These are phyloP conservation scores for Mesitornis unicolor DNA, from an alignment of 2,113 vertebrate genomes.

Conservation along the genomic window DNA sequence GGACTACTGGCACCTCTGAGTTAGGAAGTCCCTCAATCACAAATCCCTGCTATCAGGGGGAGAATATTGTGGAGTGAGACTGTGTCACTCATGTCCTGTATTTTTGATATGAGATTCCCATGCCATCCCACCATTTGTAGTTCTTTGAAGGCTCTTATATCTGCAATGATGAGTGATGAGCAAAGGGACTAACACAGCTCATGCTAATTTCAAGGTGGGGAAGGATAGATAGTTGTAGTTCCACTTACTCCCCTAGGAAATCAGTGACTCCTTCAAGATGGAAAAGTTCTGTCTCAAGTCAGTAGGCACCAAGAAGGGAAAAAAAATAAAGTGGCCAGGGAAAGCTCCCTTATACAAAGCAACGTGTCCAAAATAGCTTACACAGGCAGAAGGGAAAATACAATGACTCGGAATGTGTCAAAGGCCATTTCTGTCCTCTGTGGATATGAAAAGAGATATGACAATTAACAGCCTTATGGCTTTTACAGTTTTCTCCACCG, in stretches of 20 bases:
- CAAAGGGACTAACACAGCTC: background rate
- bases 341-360: background rate
- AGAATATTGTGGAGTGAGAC: background rate
- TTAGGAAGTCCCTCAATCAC: background rate
- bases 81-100: too few species aligned
- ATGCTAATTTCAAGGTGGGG: background rate
- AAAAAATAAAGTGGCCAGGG: background rate
- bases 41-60: background rate
- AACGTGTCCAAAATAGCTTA: background rate
- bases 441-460: background rate
- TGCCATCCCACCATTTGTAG: background rate
- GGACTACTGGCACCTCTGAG: too few species aligned
- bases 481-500: background rate
- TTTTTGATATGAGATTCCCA: fast-evolving
- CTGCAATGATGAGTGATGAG: background rate
- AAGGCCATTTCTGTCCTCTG: background rate
- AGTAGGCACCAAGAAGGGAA: background rate
- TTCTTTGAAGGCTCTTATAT: background rate
- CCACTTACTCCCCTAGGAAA: background rate
- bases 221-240: background rate
- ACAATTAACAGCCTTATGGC: background rate
- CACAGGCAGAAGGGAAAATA: background rate
- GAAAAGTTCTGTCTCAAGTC: background rate
- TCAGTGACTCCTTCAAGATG: background rate
- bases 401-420: background rate